Conservation (phyloP, 2,113 vertebrate species). For the Odontophorus gujanensis region DNA sequence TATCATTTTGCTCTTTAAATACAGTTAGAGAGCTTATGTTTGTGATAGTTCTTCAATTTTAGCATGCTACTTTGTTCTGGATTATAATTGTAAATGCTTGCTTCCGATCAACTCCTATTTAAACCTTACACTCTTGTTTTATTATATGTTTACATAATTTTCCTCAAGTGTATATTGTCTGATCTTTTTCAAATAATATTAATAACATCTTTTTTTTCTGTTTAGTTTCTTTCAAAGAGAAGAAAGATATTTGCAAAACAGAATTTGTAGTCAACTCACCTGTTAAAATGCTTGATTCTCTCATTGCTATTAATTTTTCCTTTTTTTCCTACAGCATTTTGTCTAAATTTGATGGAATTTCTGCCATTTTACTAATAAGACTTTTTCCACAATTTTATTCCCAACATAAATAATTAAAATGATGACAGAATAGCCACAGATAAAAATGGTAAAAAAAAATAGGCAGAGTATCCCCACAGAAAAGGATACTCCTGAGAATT, state of each 20-base stretch:
- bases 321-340: neutral
- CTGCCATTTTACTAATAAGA: constrained; percentile 23
- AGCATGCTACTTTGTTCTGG: neutral
- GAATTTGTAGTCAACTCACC: constrained; percentile 21
- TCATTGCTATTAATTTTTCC: neutral
- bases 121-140: neutral
- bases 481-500: neutral
- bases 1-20: neutral
- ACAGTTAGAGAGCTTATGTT: rapidly evolving
- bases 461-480: neutral
- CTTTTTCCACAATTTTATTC: neutral
- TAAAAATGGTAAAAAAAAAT: neutral
- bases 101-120: neutral
- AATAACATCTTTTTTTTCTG: neutral
- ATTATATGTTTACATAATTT: neutral
- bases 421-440: neutral
- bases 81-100: neutral
- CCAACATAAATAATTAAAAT: neutral
- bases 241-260: neutral
- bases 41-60: neutral
- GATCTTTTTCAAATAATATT: neutral
- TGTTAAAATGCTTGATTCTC: constrained; percentile 51
- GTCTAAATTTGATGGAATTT: constrained; percentile 16
- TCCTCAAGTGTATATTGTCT: neutral
- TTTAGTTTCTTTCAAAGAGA: neutral